These are phyloP conservation scores for Cacatua alba DNA, from an alignment of 2,113 vertebrate genomes.

Conservation along the genomic window DNA sequence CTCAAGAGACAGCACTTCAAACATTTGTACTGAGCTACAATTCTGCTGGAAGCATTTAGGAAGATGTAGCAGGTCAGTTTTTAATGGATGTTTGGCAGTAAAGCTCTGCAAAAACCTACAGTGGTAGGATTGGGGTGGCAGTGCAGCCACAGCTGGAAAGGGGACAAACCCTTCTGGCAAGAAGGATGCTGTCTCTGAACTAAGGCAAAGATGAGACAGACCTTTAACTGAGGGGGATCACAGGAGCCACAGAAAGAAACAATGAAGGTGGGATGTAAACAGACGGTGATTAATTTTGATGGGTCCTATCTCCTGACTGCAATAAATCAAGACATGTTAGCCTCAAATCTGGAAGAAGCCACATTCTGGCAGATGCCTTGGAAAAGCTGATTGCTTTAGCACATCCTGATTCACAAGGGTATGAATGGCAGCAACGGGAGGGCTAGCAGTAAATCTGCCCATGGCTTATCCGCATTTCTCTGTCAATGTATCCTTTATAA, in stretches of 20 bases:
- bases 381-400: background rate
- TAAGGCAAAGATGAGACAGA: background rate
- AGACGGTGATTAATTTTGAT: background rate
- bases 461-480: background rate
- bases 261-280: background rate
- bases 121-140: background rate
- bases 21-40: background rate
- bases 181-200: background rate
- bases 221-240: background rate
- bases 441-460: background rate
- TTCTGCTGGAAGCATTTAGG: background rate
- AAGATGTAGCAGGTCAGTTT: background rate
- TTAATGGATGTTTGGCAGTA: background rate
- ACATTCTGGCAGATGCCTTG: background rate
- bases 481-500: background rate
- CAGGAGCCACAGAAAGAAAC: background rate
- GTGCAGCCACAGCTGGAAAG: rapidly evolving
- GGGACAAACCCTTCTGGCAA: background rate
- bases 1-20: background rate
- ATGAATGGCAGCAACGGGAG: background rate
- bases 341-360: background rate
- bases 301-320: background rate
- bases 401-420: background rate
- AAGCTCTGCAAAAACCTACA: background rate
- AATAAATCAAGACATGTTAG: background rate